Base-by-base conservation (phyloP, 1,140 invertebrate species). In the Lasioglossum albipes region DNA sequence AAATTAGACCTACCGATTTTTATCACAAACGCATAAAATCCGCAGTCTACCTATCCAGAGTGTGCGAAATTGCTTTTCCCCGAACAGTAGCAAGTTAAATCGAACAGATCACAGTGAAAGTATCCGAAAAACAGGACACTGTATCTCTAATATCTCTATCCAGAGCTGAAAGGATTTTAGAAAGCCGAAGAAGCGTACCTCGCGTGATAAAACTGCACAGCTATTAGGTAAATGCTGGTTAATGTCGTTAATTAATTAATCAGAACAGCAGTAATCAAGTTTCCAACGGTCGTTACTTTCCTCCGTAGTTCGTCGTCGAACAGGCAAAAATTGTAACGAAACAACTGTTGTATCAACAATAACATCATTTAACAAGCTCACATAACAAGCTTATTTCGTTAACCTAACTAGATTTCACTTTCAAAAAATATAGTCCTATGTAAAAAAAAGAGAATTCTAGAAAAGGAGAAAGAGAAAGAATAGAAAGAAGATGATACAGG, bases 221-320 rank as follows among this genome's bases (percentile, higher is more conserved):
- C 89, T 90, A 90, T 59, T 77, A 49, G 86, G 79, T 86, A 90
- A 89, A 86, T 88, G 79, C 87, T 65, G 79, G 79, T 90, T 89
- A 89, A 89, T 87, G 78, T 84, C 70, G 67, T 88, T 88, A 86
- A 86, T 87, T 81, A 72, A 54, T 81, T 81, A 72, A 54, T 81
- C 70, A 69, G n/a, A 74, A 87, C 36, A 77, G 67, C 57, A 66
- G 59, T 67, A 80, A 87, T 45, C 67, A 72, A 82, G 18, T 88
- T 66, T 65, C 71, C 22, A 80, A 69, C 74, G 64, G 79, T 77
- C 71, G 77, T 82, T 75, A 71, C 83, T 88, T 82, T 69, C 64
- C 65, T 78, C 75, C 31, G 36, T 67, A 66, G 9, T 49, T 49
- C 45, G 9, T 49, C 20, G 75, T 75, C 36, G 75, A 64, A 76